Evolutionary conservation across 2,113 vertebrate species (phyloP).

Genomic region (Platichthys stellatus): DNA sequence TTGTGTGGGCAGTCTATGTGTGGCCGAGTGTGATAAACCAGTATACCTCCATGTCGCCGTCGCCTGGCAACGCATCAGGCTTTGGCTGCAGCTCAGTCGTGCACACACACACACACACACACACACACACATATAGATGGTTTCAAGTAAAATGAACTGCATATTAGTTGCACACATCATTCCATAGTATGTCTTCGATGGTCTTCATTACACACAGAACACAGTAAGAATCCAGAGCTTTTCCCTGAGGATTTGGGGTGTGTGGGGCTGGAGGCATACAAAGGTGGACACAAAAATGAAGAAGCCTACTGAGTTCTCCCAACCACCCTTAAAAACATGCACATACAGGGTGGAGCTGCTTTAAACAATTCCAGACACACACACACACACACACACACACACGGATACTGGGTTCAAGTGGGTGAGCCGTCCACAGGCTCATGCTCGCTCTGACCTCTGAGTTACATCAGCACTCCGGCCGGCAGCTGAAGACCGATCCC

Average conservation of each 20-base stretch:
- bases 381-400: conserved; percentile 9
- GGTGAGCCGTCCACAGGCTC: conserved; percentile 28
- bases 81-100: conserved; percentile 28
- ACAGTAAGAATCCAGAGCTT: background rate
- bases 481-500: conserved; percentile 6
- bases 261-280: background rate
- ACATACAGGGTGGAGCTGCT: conserved; percentile 37
- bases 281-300: background rate
- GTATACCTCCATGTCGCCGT: conserved; percentile 71
- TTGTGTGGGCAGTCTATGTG: conserved; percentile 64
- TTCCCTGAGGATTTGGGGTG: conserved; percentile 14
- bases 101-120: background rate
- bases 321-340: conserved; percentile 5
- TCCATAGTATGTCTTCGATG: background rate
- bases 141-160: conserved; percentile 21
- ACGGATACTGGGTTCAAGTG: conserved; percentile 32
- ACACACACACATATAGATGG: background rate
- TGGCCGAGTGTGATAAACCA: conserved; percentile 64
- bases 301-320: background rate
- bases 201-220: background rate
- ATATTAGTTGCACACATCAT: background rate
- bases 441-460: conserved; percentile 52
- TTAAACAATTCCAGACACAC: conserved; percentile 16
- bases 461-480: conserved; percentile 67
- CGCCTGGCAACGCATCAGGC: conserved; percentile 72